phyloP scores from a whole-genome alignment of 2,888 invertebrate genomes.

The Cheilosia grossa region DNA sequence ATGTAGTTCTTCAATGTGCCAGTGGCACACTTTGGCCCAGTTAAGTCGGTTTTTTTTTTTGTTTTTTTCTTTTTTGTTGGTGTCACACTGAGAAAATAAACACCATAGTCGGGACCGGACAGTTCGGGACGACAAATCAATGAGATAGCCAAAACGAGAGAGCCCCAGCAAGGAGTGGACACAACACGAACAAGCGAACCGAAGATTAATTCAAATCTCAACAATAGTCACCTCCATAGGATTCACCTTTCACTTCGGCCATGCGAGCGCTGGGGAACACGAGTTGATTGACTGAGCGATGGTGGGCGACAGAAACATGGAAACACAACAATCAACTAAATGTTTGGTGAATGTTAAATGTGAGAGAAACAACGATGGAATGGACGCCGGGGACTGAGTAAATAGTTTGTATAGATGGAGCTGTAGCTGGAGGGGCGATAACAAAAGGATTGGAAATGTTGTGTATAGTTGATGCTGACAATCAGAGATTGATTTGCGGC shows the following conservation, averaged over 20 bases:
- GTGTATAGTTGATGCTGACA: slow-evolving; percentile 50
- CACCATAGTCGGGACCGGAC: slow-evolving; percentile 11
- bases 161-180: slow-evolving; percentile 39
- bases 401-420: slow-evolving; percentile 19
- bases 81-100: slow-evolving; percentile 44
- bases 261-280: neutral
- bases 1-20: slow-evolving; percentile 6
- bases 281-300: neutral
- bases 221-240: slow-evolving; percentile 50
- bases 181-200: slow-evolving; percentile 37
- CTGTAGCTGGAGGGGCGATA: slow-evolving; percentile 7
- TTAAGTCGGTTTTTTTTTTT: slow-evolving; percentile 17
- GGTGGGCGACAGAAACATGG: slow-evolving; percentile 45
- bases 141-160: slow-evolving; percentile 28
- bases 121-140: slow-evolving; percentile 55
- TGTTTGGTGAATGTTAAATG: slow-evolving; percentile 54
- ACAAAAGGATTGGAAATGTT: slow-evolving; percentile 64
- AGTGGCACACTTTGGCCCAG: slow-evolving; percentile 48
- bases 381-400: slow-evolving; percentile 28
- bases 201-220: slow-evolving; percentile 55
- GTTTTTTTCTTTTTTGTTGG: neutral
- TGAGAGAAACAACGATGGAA: slow-evolving; percentile 34
- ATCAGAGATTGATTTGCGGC: slow-evolving; percentile 56
- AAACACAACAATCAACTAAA: slow-evolving; percentile 50
- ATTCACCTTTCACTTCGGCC: slow-evolving; percentile 67